Base-by-base conservation (phyloP, 2,888 invertebrate genomes). In the Imbricaverruca yamaguchii region DNA sequence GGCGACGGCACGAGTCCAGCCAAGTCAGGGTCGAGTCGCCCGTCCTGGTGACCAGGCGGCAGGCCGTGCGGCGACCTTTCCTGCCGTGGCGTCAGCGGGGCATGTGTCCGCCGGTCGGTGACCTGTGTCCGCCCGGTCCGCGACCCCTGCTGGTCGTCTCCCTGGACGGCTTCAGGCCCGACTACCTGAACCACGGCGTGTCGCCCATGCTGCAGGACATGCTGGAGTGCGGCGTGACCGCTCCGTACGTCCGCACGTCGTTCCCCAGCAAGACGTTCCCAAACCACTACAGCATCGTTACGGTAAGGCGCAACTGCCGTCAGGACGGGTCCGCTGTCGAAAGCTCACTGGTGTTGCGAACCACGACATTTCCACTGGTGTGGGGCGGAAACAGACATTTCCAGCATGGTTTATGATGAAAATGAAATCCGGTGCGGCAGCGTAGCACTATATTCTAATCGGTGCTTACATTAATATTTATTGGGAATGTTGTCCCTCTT, bases 221-320 rank as follows among this genome's bases (percentile, higher is more conserved):
- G 74, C 89, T 89, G 69, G 85, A 86, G 21, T 85, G 88, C 82
- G 92, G 92, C 10, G 89, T 90, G 9, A 88, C 89, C 83, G 88
- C 91, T 0, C 90, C 90, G 82, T 89, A 90, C 84, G 89, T 92
- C 88, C 87, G 87, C 79, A 91, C 91, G 85, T 89, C 91, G 69
- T 92, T 92, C 85, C 90, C 91, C 0, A 93, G 93, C 0, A 92
- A 92, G 87, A 93, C 93, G 0, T 92, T 92, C 85, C 92, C 93
- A 0, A 93, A 93, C 87, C 93, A 93, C 87, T 91, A 91, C 85
- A 90, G 92, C 0, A 91, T 93, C 81, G 91, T 91, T 0, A 93
- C 92, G 57, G 87, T 88, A 12, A 55, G 74, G 11, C 39, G 1
- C 4, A 39, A 4, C 4, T 39, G 39, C 2, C 39, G 39, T 4